Base-by-base conservation (phyloP, 2,113 vertebrate genomes). In the Pagrus major region DNA sequence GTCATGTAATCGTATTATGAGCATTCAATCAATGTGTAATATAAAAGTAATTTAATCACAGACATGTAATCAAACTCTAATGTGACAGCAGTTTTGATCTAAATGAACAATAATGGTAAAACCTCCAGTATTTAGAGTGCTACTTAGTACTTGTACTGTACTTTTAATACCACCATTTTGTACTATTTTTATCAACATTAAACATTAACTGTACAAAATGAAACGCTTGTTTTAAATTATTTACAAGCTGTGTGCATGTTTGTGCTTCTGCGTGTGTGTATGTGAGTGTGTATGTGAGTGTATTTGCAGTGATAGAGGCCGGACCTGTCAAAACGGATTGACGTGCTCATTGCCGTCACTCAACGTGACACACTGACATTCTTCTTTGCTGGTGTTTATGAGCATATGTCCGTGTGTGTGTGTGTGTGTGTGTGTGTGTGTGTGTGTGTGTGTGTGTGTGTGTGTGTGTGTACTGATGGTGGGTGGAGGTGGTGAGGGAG, bases 371-470 rank as follows among this genome's bases (percentile, higher is more conserved):
- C 78, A 51, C 56, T 90, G 92, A 77, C 91, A 92, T 94, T 95
- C 91, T 69, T 83, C 90, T 94, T 94, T 94, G 87, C 58, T 87
- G 83, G 91, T 92, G 93, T 83, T 93, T 89, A 49, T 71, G 51
- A 29, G 66, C 74, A 41, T 39, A 12, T 55, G 72, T 71, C 51
- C 61, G 39, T 63, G 47, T 64, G 56, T 71, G 59, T 37, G 46
- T 66, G 56, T 59, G 68, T 66, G 51, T 55, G 65, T 68, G 39
- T 37, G 31, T 54, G 64, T 29, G 66, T 31, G 60, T 75, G 72
- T 71, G 58, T 71, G 47, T 63, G 47, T 70, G 64, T 71, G 67
- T 37, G 46, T 66, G 56, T 59, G 68, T 66, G 51, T 55, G 65
- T 68, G 39, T 63, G 74, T 65, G 67, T 60, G 72, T 67, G 44